phyloP scores from a whole-genome alignment of 2,888 invertebrate genomes.

The Drosophila histrio region DNA sequence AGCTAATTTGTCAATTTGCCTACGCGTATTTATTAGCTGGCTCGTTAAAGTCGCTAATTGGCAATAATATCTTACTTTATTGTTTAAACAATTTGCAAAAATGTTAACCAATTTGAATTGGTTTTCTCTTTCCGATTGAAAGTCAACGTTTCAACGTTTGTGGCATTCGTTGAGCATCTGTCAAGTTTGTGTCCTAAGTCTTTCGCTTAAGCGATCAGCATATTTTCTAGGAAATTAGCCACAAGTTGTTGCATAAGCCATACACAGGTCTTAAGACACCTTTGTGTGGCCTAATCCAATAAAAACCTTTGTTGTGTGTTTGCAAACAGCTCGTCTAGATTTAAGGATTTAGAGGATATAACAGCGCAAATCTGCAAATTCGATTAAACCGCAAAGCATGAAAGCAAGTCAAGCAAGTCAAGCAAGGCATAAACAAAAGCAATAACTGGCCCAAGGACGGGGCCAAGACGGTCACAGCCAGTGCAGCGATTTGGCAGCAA shows the following conservation, averaged over 20 bases:
- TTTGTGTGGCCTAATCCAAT: constrained; percentile 72
- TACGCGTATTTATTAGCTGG: constrained; percentile 45
- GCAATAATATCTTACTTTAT: constrained; percentile 31
- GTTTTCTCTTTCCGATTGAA: constrained; percentile 28
- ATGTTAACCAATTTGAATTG: not conserved
- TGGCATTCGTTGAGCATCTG: constrained; percentile 37
- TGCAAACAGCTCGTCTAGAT: constrained; percentile 61
- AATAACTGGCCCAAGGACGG: constrained; percentile 38
- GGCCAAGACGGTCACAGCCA: constrained; percentile 47
- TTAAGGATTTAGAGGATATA: constrained; percentile 31
- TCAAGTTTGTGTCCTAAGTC: constrained; percentile 58
- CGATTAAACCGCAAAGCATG: constrained; percentile 81
- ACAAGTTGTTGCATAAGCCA: constrained; percentile 46
- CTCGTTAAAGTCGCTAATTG: constrained; percentile 69
- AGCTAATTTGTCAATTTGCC: constrained; percentile 75
- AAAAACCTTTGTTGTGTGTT: constrained; percentile 61
- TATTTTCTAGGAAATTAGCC: constrained; percentile 62
- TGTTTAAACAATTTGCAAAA: constrained; percentile 34
- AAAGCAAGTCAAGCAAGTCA: constrained; percentile 34
- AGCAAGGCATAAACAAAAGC: not conserved
- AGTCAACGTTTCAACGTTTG: constrained; percentile 26
- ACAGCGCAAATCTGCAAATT: constrained; percentile 70
- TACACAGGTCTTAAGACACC: constrained; percentile 66
- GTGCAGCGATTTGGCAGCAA: constrained; percentile 60
- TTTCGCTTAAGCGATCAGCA: constrained; percentile 17